Evolutionary conservation across 2,888 invertebrate genomes (phyloP), one percentile per base, ranked within the genome.

Genomic region (Melanargia galathea): DNA sequence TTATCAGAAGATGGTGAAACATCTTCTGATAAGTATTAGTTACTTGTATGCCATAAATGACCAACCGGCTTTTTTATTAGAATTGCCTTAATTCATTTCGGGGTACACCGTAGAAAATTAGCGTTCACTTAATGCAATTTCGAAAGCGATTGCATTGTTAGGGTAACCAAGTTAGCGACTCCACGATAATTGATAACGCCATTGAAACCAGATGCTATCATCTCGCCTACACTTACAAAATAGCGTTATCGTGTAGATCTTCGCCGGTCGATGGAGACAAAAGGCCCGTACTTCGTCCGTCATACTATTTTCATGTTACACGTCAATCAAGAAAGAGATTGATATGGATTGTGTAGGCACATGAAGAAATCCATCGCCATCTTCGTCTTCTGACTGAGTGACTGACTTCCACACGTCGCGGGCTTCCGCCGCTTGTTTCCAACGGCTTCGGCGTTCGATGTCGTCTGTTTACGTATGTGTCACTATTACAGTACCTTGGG

Each of bases 151-250:
- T 87, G 86, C 73, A 83, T 87, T 87, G 86, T 88, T 83, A 81
- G 77, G 82, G 81, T 83, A 83, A 63, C 54, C 63, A 65, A 71
- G 79, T 89, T 89, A 86, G 84, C 82, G 75, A 56, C 45, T 30
- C 55, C 66, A 70, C 64, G 89, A 82, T 87, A 89, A 90, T 89
- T 87, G 86, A 81, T 84, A 83, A 81, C 74, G 74, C 83, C 52
- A 86, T 84, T 81, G 78, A 73, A 69, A 66, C 58, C 58, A 69
- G 77, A 77, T 77, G 65, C 67, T 72, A 78, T 77, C 76, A 74
- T 66, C 59, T 8, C 1, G 30, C 24, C 52, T 43, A 16, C 10
- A 26, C 26, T 64, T 60, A 33, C 66, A 58, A 49, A 62, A 62
- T 55, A 11, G 5, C 38, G 20, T 22, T 38, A 59, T 54, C 54